Base-by-base conservation (phyloP, 2,888 invertebrate genomes). In the Dynastes grantii region DNA sequence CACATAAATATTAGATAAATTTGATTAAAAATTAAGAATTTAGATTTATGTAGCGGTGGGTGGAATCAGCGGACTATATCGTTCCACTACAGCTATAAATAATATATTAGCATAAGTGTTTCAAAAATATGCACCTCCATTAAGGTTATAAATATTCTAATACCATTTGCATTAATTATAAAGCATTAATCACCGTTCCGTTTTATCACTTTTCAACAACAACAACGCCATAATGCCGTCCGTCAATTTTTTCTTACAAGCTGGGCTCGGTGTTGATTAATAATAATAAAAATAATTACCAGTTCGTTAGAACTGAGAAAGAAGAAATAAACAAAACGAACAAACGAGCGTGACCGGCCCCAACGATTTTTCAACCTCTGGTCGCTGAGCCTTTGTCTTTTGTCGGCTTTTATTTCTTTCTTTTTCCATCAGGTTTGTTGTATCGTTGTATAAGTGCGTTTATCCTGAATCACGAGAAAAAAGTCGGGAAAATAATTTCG, bases 401-500 rank as follows among this genome's bases (percentile, higher is more conserved):
- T 67, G 45, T 11, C 40, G 67, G 45, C 11, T 6, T 22, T 67
- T 8, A 49, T 67, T 67, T 67, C 45, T 45, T n/a, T 6, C 1
- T 63, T 32, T 32, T 63, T 63, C 9, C 32, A 63, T 63, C 32
- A 5, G 32, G 63, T 63, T 63, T 63, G 32, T 29, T 29, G 63
- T 32, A n/a, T 22, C 22, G 49, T 53, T 16, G 22, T 58, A 51
- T 71, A 58, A 53, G 8, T 8, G 8, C 11, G 13, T 9, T 45
- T 40, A 22, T 40, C 45, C 16, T 45, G 65, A 45, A 67, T 77
- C 67, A 53, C 49, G 11, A 55, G 58, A 79, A 76, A 76, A 79
- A 71, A 77, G 76, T 51, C 63, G 75, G 73, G 77, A 77, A 79
- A 79, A 77, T 79, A 77, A 79, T 75, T 70, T 70, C 51, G 70